A percentile compares a stretch with the other conserved stretches of the same genome.
Evolutionary conservation across 2,888 invertebrate species (phyloP).

Genomic region (Euplagia quadripunctaria): DNA sequence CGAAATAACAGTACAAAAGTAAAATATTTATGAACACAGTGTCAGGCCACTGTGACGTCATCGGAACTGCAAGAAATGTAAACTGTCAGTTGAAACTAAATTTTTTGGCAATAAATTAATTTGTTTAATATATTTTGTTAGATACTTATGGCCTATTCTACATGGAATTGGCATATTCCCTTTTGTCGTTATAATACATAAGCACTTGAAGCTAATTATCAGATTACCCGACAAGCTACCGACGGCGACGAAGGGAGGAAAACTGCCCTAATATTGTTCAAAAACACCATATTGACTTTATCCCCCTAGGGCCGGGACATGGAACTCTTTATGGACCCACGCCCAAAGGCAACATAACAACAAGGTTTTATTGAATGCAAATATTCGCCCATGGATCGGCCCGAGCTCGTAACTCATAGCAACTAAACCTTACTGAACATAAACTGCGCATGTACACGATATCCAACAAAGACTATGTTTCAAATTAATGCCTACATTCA

Average conservation of each 20-base stretch:
- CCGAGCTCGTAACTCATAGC: background rate
- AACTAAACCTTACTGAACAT: background rate
- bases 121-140: too few species aligned
- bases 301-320: background rate
- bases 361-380: slow-evolving; percentile 1
- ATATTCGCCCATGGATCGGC: background rate
- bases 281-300: background rate
- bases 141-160: too few species aligned
- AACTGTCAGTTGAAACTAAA: too few species aligned
- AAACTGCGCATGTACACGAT: background rate
- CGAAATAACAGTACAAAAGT: too few species aligned
- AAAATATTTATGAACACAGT: too few species aligned
- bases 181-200: background rate
- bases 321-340: slow-evolving; percentile 1
- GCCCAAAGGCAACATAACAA: background rate
- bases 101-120: too few species aligned
- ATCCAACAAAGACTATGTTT: background rate
- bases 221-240: too few species aligned
- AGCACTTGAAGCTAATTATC: background rate
- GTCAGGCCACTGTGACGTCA: too few species aligned
- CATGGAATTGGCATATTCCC: background rate
- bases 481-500: background rate
- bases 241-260: background rate
- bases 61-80: too few species aligned
- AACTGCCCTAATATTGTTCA: background rate